A percentile compares a stretch with the other conserved stretches of the same genome.
phyloP scores from a whole-genome alignment of 1,140 invertebrate species.

The Diuraphis noxia region DNA sequence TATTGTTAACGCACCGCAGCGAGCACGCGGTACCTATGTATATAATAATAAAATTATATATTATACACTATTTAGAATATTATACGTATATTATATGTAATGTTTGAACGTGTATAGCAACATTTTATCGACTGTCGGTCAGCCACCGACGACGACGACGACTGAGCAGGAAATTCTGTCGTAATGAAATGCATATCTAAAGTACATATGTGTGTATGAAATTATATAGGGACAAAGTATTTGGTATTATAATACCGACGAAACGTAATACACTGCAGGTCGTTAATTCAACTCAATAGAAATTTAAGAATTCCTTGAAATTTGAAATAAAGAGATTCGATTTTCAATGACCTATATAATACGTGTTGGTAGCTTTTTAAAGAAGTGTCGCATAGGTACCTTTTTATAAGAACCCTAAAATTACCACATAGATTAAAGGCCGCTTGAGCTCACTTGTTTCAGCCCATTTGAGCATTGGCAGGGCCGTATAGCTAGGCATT shows the following conservation, averaged over 20 bases:
- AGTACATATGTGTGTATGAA: too few species aligned
- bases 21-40: background rate
- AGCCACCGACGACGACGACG: too few species aligned
- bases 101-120: background rate
- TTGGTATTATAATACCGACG: background rate
- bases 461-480: too few species aligned
- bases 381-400: too few species aligned
- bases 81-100: too few species aligned
- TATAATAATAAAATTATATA: background rate
- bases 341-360: too few species aligned
- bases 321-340: background rate
- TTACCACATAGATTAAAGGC: too few species aligned
- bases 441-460: too few species aligned
- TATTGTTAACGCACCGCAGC: background rate
- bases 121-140: background rate
- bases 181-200: background rate
- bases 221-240: background rate
- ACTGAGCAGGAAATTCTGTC: background rate
- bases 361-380: too few species aligned
- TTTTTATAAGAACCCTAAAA: too few species aligned
- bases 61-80: constrained; percentile 1
- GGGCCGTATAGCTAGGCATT: too few species aligned
- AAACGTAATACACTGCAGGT: background rate
- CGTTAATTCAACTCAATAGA: background rate
- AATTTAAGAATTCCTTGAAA: background rate